Conservation (phyloP, 2,888 invertebrate genomes). For the Rotaria magnacalcarata region DNA sequence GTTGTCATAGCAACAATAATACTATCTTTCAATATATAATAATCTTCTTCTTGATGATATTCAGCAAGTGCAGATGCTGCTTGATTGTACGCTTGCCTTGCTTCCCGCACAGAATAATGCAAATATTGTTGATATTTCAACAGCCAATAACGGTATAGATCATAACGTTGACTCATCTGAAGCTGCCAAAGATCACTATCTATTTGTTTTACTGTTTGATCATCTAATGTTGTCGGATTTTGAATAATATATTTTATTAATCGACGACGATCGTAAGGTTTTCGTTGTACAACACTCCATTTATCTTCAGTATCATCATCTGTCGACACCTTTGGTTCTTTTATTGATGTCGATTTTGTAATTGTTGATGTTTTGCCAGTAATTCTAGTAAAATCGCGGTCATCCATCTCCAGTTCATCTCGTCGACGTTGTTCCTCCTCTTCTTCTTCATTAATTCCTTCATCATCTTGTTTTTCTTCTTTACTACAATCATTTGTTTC, state of each 20-base stretch:
- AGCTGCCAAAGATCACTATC: not conserved
- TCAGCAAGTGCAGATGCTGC: not conserved
- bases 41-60: conserved; percentile 16
- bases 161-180: not conserved
- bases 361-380: not conserved
- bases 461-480: not conserved
- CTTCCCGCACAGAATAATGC: not conserved
- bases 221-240: not conserved
- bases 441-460: conserved; percentile 4
- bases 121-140: not conserved
- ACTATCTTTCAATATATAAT: conserved; percentile 20
- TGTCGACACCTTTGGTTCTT: not conserved
- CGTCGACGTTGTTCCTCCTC: conserved; percentile 23
- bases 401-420: not conserved
- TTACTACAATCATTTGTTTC: not conserved
- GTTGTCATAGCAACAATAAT: conserved; percentile 50
- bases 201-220: not conserved
- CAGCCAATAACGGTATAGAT: conserved; percentile 23
- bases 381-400: not conserved
- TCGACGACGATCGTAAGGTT: not conserved
- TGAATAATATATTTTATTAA: not conserved
- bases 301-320: not conserved
- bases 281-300: not conserved
- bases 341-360: not conserved
- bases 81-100: not conserved